These are phyloP conservation scores for Drosophila funebris DNA, from an alignment of 1,140 invertebrate species.

Conservation along the genomic window DNA sequence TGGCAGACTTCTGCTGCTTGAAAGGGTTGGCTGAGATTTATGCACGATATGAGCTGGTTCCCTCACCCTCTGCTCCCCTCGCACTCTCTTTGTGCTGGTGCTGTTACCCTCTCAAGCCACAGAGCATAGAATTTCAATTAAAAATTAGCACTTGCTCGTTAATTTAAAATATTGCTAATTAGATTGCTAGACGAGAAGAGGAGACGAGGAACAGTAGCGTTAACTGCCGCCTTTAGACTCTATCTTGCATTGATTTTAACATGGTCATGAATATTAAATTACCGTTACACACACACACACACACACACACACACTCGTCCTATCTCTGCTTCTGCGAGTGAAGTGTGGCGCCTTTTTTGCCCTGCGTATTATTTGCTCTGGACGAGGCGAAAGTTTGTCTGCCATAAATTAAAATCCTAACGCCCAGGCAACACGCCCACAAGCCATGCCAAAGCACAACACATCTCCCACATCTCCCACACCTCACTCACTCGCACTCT, in stretches of 20 bases:
- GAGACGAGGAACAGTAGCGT: constrained; percentile 29
- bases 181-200: constrained; percentile 48
- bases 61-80: neutral
- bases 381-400: constrained; percentile 66
- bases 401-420: constrained; percentile 79
- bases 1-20: constrained; percentile 36
- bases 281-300: constrained; percentile 43
- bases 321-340: neutral
- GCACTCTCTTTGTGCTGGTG: too few species aligned
- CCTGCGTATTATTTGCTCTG: constrained; percentile 40
- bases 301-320: constrained; percentile 1
- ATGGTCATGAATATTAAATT: constrained; percentile 82
- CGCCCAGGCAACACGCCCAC: constrained; percentile 62
- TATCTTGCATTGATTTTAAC: constrained; percentile 72
- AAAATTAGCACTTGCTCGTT: constrained; percentile 76
- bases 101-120: neutral
- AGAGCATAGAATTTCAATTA: constrained; percentile 75
- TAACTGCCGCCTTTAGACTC: constrained; percentile 40
- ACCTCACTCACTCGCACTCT: neutral
- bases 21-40: constrained; percentile 66
- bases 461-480: neutral
- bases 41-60: constrained; percentile 13
- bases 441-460: neutral
- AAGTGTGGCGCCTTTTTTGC: constrained; percentile 34
- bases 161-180: constrained; percentile 81